Evolutionary conservation across 2,888 invertebrate genomes (phyloP).

Genomic region (Apamea crenata): DNA sequence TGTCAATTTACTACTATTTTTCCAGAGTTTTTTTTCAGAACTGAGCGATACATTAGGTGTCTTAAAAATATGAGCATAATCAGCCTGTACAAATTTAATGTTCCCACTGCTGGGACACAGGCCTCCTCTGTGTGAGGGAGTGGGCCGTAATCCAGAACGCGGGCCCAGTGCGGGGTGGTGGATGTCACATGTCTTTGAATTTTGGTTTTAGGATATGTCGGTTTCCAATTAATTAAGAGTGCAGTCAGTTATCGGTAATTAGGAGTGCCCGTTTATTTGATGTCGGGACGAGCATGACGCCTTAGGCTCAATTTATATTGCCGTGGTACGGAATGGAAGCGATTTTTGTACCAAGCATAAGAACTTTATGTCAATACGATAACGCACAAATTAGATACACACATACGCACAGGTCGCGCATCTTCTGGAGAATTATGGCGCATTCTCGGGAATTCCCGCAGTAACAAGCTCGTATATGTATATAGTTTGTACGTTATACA

Average conservation of each 20-base stretch:
- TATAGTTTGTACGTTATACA: too few species aligned
- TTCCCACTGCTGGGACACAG: background rate
- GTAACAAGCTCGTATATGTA: too few species aligned
- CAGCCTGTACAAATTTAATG: background rate
- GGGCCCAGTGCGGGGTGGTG: background rate
- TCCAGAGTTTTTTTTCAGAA: background rate
- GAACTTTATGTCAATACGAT: too few species aligned
- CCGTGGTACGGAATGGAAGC: too few species aligned
- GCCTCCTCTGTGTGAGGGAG: too few species aligned
- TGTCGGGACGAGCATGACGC: background rate
- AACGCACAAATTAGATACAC: too few species aligned
- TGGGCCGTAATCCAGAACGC: too few species aligned
- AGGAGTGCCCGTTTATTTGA: background rate
- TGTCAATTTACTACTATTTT: slow-evolving; percentile 9
- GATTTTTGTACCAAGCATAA: too few species aligned
- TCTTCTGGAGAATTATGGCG: too few species aligned
- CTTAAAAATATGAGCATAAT: background rate
- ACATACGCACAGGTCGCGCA: too few species aligned
- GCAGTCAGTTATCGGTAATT: background rate
- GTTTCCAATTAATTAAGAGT: background rate
- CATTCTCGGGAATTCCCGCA: too few species aligned
- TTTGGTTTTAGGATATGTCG: background rate
- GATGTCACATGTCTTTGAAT: background rate
- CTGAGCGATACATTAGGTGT: background rate
- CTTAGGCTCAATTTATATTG: too few species aligned